Evolutionary conservation across 2,888 invertebrate genomes (phyloP).

Genomic region (Mycalesis mineus): DNA sequence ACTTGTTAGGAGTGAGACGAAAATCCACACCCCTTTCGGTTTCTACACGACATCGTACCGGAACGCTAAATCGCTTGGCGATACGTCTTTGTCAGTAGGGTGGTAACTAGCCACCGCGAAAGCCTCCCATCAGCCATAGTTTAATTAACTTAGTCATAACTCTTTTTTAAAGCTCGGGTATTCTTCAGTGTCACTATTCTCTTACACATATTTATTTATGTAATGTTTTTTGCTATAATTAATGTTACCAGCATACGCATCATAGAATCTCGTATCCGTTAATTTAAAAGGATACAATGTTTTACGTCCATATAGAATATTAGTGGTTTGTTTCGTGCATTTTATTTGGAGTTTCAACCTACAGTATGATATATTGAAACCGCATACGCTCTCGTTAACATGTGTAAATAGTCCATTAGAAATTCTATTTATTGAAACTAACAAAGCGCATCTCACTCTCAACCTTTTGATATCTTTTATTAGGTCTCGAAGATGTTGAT

Average conservation of each 20-base stretch:
- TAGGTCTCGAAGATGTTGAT: slow-evolving; percentile 19
- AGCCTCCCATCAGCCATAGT: no score
- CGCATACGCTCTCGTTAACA: slow-evolving; percentile 13
- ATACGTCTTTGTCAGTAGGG: no score
- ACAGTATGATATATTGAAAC: slow-evolving; percentile 2
- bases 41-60: no score
- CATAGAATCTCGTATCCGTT: slow-evolving; percentile 12
- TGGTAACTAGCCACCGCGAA: no score
- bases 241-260: neutral
- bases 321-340: slow-evolving; percentile 16
- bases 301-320: slow-evolving; percentile 19
- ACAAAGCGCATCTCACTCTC: slow-evolving; percentile 24
- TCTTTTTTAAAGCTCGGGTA: no score
- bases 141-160: no score
- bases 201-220: neutral
- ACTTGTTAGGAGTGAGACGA: no score
- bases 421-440: slow-evolving; percentile 32
- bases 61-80: no score
- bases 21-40: no score
- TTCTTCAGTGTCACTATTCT: neutral
- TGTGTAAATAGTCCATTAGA: slow-evolving; percentile 37
- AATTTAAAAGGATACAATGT: neutral
- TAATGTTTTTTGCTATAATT: neutral
- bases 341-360: slow-evolving; percentile 13
- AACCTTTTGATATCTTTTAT: slow-evolving; percentile 37